These are phyloP conservation scores for Drosophila cognata DNA, from an alignment of 2,888 invertebrate genomes.

Conservation along the genomic window DNA sequence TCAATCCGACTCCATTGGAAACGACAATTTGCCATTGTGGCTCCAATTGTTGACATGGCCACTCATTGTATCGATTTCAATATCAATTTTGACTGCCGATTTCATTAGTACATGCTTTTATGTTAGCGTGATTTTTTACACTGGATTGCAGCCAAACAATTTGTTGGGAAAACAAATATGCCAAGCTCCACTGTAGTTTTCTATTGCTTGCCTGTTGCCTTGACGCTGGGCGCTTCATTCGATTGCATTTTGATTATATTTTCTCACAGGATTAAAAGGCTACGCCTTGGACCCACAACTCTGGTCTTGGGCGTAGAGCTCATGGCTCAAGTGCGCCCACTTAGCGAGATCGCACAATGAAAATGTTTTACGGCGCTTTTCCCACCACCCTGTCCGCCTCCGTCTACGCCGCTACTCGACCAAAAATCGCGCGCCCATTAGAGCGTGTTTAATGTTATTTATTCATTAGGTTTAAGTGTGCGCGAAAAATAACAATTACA, in stretches of 20 bases:
- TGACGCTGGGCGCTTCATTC: constrained; percentile 35
- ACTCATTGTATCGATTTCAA: constrained; percentile 25
- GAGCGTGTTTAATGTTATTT: constrained; percentile 82
- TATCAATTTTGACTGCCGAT: constrained; percentile 29
- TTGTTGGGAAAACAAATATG: background rate
- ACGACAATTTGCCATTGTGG: constrained; percentile 60
- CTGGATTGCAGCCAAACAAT: background rate
- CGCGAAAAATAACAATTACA: constrained; percentile 79
- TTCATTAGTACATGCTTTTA: background rate
- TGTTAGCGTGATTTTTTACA: background rate
- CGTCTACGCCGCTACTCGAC: constrained; percentile 39
- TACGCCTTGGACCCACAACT: constrained; percentile 23
- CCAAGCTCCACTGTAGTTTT: background rate
- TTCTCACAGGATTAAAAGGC: constrained; percentile 56
- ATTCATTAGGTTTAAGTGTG: constrained; percentile 81
- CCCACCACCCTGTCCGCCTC: constrained; percentile 59
- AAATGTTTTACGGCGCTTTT: constrained; percentile 68
- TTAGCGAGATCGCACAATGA: constrained; percentile 64
- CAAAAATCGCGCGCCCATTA: constrained; percentile 72
- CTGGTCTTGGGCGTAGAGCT: constrained; percentile 38
- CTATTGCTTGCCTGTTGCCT: background rate
- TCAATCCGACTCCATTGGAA: constrained; percentile 41
- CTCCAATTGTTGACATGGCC: constrained; percentile 38
- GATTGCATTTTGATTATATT: constrained; percentile 57
- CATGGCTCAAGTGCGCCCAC: constrained; percentile 64